phyloP scores from a whole-genome alignment of 2,797 vertebrate species.

The Gastrophryne carolinensis region DNA sequence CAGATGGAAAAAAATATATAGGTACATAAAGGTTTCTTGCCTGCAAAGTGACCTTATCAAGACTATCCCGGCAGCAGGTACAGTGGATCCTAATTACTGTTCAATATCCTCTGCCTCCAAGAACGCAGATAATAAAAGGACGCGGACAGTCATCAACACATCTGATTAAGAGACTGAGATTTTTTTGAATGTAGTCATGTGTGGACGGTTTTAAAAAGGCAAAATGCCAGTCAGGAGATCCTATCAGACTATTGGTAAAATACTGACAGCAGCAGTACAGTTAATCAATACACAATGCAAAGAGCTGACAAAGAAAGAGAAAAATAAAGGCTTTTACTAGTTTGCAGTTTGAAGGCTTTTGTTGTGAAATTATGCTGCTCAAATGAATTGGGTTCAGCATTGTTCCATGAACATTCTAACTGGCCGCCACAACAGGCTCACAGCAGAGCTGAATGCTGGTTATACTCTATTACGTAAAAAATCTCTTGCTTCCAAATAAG shows the following conservation, averaged over 20 bases:
- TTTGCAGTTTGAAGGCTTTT: slow-evolving; percentile 66
- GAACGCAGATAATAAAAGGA: slow-evolving; percentile 66
- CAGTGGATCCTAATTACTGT: slow-evolving; percentile 68
- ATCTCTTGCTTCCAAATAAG: too few relatives aligned
- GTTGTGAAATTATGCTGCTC: slow-evolving; percentile 65
- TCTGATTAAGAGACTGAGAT: slow-evolving; percentile 62
- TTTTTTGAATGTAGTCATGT: slow-evolving; percentile 64
- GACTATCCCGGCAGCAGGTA: slow-evolving; percentile 67
- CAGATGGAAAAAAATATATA: slow-evolving; percentile 57
- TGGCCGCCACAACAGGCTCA: slow-evolving; percentile 47
- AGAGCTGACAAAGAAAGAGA: slow-evolving; percentile 72
- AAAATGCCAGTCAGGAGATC: slow-evolving; percentile 73
- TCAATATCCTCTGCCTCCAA: slow-evolving; percentile 68
- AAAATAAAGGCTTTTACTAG: slow-evolving; percentile 65
- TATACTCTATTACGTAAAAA: too few relatives aligned
- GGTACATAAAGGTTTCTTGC: slow-evolving; percentile 58
- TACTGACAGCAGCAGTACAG: slow-evolving; percentile 73
- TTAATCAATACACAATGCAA: slow-evolving; percentile 72
- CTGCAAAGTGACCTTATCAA: slow-evolving; percentile 74
- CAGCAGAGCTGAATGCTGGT: slow-evolving; percentile 22
- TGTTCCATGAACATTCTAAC: slow-evolving; percentile 59
- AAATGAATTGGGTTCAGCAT: slow-evolving; percentile 61
- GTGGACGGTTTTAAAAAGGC: slow-evolving; percentile 72
- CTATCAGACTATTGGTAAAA: slow-evolving; percentile 68
- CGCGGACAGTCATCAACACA: slow-evolving; percentile 57